A percentile compares a stretch with the other conserved stretches of the same genome.
Conservation (phyloP, 2,888 invertebrate genomes). For the Galerucella nymphaeae region DNA sequence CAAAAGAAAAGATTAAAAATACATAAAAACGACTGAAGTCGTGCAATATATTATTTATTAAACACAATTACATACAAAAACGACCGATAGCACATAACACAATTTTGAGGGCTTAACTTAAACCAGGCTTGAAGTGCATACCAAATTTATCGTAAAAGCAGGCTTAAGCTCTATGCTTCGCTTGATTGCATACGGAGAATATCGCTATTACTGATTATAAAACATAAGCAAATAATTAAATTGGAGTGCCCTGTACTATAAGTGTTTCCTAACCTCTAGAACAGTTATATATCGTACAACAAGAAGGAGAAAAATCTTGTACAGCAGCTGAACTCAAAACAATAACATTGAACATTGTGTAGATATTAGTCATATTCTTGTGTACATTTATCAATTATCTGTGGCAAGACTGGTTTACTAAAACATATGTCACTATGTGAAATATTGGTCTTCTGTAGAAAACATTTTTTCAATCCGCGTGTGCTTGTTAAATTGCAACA, state of each 20-base stretch:
- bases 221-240: not conserved
- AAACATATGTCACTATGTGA: not conserved
- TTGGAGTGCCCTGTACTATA: not conserved
- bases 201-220: no score
- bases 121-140: no score
- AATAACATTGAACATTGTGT: not conserved
- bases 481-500: not conserved
- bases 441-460: not conserved
- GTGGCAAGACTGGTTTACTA: constrained; percentile 3
- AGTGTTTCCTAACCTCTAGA: not conserved
- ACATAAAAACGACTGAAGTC: no score
- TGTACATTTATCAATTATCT: constrained; percentile 8
- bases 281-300: not conserved
- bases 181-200: no score
- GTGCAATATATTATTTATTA: no score
- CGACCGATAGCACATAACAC: no score
- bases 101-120: no score
- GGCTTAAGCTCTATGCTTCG: no score
- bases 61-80: no score
- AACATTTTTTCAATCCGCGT: not conserved
- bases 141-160: no score
- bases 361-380: constrained; percentile 5
- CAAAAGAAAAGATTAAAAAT: no score
- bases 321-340: not conserved
- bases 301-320: not conserved